Conservation (phyloP, 1,140 invertebrate species). For the Meloidogyne chitwoodi region DNA sequence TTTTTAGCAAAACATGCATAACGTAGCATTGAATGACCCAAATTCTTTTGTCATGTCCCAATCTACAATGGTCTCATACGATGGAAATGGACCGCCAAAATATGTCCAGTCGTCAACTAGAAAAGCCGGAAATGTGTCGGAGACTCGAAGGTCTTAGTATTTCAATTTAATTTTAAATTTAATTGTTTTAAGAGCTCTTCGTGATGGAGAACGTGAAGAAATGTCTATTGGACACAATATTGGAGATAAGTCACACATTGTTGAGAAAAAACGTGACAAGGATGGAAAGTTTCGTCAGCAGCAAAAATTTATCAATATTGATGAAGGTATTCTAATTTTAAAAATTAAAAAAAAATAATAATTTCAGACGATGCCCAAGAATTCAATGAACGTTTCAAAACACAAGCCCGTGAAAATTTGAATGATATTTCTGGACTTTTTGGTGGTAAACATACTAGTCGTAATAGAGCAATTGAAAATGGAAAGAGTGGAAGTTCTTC, state of each 20-base stretch:
- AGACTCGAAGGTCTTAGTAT: constrained; percentile 40
- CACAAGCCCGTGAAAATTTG: constrained; percentile 40
- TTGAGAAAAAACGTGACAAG: constrained; percentile 57
- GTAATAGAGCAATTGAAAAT: constrained; percentile 26
- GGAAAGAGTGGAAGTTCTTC: constrained; percentile 2
- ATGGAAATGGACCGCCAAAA: constrained; percentile 42
- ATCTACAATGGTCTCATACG: constrained; percentile 53
- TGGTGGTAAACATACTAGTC: constrained; percentile 12
- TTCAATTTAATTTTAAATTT: background rate
- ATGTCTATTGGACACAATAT: constrained; percentile 52
- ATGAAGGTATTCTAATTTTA: constrained; percentile 40
- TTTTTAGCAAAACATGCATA: constrained; percentile 29
- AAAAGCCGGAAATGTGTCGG: constrained; percentile 55
- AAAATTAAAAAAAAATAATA: too few species aligned
- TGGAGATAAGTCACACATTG: constrained; percentile 49
- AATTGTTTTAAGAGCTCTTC: constrained; percentile 37
- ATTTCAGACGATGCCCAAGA: constrained; percentile 50
- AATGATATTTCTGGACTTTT: constrained; percentile 10
- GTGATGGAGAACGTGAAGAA: constrained; percentile 40
- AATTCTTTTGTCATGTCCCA: constrained; percentile 49
- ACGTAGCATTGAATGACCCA: constrained; percentile 46
- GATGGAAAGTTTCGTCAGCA: constrained; percentile 50
- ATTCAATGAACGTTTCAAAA: constrained; percentile 52
- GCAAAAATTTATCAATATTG: constrained; percentile 52
- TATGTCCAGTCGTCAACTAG: constrained; percentile 48